Base-by-base conservation (phyloP, 2,888 invertebrate species). In the Agriopis leucophaearia region DNA sequence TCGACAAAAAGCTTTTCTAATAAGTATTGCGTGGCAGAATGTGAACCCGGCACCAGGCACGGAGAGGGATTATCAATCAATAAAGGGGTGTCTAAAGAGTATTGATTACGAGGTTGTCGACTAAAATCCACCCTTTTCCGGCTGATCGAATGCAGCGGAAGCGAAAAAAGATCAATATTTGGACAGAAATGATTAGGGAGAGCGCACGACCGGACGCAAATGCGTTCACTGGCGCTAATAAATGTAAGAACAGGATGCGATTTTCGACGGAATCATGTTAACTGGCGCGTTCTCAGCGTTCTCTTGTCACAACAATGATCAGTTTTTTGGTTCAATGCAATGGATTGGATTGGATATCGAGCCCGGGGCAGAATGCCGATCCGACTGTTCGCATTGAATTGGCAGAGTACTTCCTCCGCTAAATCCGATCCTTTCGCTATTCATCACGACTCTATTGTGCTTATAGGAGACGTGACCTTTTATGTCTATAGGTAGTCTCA, bases 81-180 rank as follows among this genome's bases (percentile, higher is more conserved):
- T 79, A 85, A 84, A 87, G 81, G 87, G 87, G 83, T 84, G 85
- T 81, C 76, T 77, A 72, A 77, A 74, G 76, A 74, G 85, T 87
- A 89, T 91, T 86, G 85, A 89, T 89, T 89, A 86, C 87, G 74
- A 78, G 76, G 74, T 82, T 82, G 80, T 82, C 78, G 74, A 82
- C 80, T 83, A 82, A 86, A 88, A 85, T 84, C 84, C 83, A 83
- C 88, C 87, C 88, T 86, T 86, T 88, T 90, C 88, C 89, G 83
- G 83, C 76, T 74, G 72, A 81, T 81, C 81, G 78, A 87, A 86
- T 82, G 73, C 78, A 88, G 84, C 87, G 91, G 91, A 91, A 90
- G 84, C 83, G 78, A 88, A 90, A 91, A 91, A 91, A 88, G 85
- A 85, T 92, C 91, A 93, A 93, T 93, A 92, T 93, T 92, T 92